Base-by-base conservation (phyloP, 2,113 vertebrate genomes). In the Archocentrus centrarchus region DNA sequence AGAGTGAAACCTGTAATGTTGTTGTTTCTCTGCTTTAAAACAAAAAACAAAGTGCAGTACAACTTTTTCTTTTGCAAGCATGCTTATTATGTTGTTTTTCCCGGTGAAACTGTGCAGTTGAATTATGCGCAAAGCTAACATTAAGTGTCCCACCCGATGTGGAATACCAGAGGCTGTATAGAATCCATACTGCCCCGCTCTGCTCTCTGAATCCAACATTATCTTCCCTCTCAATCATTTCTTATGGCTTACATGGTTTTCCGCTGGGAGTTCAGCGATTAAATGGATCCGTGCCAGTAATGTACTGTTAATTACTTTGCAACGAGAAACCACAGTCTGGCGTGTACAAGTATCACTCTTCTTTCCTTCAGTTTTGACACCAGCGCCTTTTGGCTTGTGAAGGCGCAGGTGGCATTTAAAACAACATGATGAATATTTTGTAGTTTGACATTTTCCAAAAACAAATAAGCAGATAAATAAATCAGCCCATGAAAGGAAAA, bases 221-320 rank as follows among this genome's bases (percentile, higher is more conserved):
- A 87, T 91, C 90, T 47, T 80, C 75, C 80, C 83, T 88, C 81
- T 79, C 79, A 81, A 79, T 89, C 79, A 83, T 92, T 91, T 88
- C 87, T 88, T 83, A 86, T 79, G 59, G 87, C 75, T 75, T 79
- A 81, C 80, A 80, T 76, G 83, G 5, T 81, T 89, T 83, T 85
- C 90, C 87, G 44, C 87, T 70, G 89, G 89, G 90, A 89, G 82
- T 87, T 90, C 37, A 81, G 59, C 81, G 87, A 89, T 93, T 90
- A 93, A 90, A 93, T 93, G 86, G 86, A 89, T 86, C 82, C 88
- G 87, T 91, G 88, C 90, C 89, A 91, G 83, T 91, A 88, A 93
- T 91, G 89, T 93, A 87, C 83, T 85, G 87, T 87, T 93, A 92
- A 94, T 94, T 87, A 92, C 90, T 93, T 89, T 92, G 86, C 91